phyloP scores from a whole-genome alignment of 2,888 invertebrate species.

The Hydrotaea diabolus region DNA sequence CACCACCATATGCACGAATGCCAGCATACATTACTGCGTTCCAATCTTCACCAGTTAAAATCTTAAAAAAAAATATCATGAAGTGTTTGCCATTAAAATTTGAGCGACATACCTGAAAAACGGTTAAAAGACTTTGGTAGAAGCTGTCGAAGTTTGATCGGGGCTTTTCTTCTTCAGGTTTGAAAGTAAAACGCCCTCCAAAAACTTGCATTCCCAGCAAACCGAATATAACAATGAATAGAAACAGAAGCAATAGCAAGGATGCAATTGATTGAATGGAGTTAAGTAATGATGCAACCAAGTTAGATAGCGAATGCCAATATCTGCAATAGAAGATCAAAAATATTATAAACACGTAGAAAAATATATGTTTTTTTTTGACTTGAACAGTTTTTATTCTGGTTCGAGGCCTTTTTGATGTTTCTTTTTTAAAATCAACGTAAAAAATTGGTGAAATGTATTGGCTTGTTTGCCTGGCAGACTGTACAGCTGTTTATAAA shows the following conservation, averaged over 20 bases:
- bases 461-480: too few species aligned
- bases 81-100: neutral
- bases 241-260: slow-evolving; percentile 95
- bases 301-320: slow-evolving; percentile 98
- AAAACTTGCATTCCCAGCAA: slow-evolving; percentile 99
- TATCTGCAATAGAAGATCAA: too few species aligned
- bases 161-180: slow-evolving; percentile 91
- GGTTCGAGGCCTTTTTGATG: too few species aligned
- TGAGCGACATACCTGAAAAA: slow-evolving; percentile 91
- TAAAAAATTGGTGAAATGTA: too few species aligned
- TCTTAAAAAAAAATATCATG: slow-evolving; percentile 83
- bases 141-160: slow-evolving; percentile 99
- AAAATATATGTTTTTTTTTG: too few species aligned
- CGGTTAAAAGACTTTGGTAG: slow-evolving; percentile 98
- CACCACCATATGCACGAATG: slow-evolving; percentile 98
- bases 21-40: slow-evolving; percentile 99
- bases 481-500: too few species aligned
- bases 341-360: too few species aligned
- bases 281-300: slow-evolving; percentile 98
- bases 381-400: too few species aligned
- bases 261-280: slow-evolving; percentile 99
- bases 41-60: slow-evolving; percentile 99
- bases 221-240: slow-evolving; percentile 99
- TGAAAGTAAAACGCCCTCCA: slow-evolving; percentile 98
- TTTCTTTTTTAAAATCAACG: too few species aligned